Base-by-base conservation (phyloP, 2,113 vertebrate species). In the Triplophysa siluroides region DNA sequence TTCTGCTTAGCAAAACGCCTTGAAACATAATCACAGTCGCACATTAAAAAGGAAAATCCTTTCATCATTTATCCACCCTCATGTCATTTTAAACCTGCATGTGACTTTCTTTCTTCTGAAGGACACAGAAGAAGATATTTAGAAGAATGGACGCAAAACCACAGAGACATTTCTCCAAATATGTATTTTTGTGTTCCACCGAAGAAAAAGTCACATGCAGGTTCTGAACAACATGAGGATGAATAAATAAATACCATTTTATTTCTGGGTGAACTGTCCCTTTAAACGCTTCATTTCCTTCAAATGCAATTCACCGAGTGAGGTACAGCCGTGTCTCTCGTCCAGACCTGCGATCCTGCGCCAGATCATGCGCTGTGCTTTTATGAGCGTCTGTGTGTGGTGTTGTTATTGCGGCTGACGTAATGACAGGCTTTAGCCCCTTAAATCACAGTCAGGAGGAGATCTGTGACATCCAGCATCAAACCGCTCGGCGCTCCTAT, bases 401-500 rank as follows among this genome's bases (percentile, higher is more conserved):
- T 79, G 43, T 73, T 78, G 61, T 71, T n/a, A 78, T 66, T 60
- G 86, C 83, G 60, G 62, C 76, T 64, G 16, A 66, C 29, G 38
- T 70, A 60, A 75, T 79, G 73, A 84, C 63, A 77, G 83, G 43
- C 78, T 19, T 61, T 54, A 38, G 11, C 63, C 68, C 56, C 64
- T 72, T 66, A 26, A 83, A 82, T 86, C 81, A 87, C 78, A 82
- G 87, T 71, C 2, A 10, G 18, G 38, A 45, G 52, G 33, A 43
- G 38, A 18, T 43, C 76, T 47, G 16, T 61, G n/a, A 47, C 19
- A 45, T 38, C 2, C 52, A 41, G 26, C 71, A 76, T 75, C 71
- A 92, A 89, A 84, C 79, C 65, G 86, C 19, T 76, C 71, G 29
- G 41, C 43, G 54, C 47, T 19, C 16, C 16, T 62, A 12, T 24